These are phyloP conservation scores for Augochlora pura DNA, from an alignment of 1,140 invertebrate species.

Conservation along the genomic window DNA sequence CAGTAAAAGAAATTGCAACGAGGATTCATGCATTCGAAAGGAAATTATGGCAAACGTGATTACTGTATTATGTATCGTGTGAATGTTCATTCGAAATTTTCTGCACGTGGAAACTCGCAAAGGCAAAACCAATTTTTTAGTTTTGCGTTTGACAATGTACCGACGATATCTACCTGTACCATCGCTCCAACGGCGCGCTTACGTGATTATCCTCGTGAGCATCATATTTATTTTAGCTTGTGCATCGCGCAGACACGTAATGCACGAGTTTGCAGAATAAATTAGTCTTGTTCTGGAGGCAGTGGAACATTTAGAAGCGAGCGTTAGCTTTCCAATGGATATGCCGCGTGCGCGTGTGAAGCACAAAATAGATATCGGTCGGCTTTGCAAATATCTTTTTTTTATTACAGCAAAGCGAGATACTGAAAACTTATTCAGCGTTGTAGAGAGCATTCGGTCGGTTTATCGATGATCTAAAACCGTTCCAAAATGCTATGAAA, in stretches of 20 bases:
- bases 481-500: not conserved
- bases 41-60: too few relatives aligned
- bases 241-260: not conserved
- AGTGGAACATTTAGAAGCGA: not conserved
- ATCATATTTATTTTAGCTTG: conserved; percentile 1
- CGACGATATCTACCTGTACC: conserved; percentile 3
- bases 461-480: too few relatives aligned
- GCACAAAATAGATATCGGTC: too few relatives aligned
- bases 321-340: not conserved
- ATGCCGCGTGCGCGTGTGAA: too few relatives aligned
- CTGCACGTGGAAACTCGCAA: not conserved
- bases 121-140: too few relatives aligned
- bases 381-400: not conserved
- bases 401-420: too few relatives aligned
- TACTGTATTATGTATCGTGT: too few relatives aligned
- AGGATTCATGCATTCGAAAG: too few relatives aligned
- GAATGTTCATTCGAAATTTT: too few relatives aligned
- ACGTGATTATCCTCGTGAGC: not conserved
- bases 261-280: not conserved
- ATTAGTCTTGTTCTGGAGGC: not conserved
- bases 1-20: too few relatives aligned
- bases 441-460: too few relatives aligned
- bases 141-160: not conserved
- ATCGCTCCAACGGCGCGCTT: not conserved
- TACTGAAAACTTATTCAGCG: too few relatives aligned